Conservation (phyloP, 2,797 vertebrate genomes). For the Hypotaenidia okinawae region DNA sequence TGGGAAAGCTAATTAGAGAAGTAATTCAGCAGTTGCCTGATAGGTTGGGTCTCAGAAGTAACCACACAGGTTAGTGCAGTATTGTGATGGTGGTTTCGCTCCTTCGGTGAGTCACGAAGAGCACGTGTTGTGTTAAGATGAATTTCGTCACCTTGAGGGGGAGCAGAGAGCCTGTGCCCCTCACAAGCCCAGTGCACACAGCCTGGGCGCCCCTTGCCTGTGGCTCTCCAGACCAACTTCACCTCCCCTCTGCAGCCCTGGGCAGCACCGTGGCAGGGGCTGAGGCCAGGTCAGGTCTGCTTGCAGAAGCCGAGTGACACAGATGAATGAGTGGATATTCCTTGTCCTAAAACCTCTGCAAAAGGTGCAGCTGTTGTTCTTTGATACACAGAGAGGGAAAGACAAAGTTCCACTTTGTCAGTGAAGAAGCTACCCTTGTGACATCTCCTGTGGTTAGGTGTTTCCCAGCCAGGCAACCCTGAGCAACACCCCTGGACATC, state of each 20-base stretch:
- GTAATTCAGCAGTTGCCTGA: slow-evolving; percentile 35
- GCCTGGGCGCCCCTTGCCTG: rapidly evolving
- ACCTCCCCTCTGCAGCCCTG: rapidly evolving
- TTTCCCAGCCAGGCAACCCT: background rate
- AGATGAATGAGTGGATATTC: background rate
- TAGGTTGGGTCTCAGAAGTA: background rate
- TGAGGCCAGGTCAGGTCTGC: background rate
- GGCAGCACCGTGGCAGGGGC: rapidly evolving
- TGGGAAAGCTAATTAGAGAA: slow-evolving; percentile 57
- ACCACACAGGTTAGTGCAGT: background rate
- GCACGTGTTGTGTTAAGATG: background rate
- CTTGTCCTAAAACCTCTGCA: background rate
- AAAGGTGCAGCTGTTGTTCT: background rate
- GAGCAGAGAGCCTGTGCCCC: background rate
- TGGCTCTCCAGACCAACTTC: background rate
- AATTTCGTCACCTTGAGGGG: background rate
- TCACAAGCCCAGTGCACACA: background rate
- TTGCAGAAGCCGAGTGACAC: background rate
- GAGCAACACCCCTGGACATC: background rate
- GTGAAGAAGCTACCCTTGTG: background rate
- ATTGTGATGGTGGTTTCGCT: background rate
- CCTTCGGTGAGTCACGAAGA: background rate
- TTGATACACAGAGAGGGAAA: background rate
- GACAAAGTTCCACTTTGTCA: background rate
- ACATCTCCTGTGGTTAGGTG: background rate